Base-by-base conservation (phyloP, 2,888 invertebrate genomes). In the Alcis repandata region DNA sequence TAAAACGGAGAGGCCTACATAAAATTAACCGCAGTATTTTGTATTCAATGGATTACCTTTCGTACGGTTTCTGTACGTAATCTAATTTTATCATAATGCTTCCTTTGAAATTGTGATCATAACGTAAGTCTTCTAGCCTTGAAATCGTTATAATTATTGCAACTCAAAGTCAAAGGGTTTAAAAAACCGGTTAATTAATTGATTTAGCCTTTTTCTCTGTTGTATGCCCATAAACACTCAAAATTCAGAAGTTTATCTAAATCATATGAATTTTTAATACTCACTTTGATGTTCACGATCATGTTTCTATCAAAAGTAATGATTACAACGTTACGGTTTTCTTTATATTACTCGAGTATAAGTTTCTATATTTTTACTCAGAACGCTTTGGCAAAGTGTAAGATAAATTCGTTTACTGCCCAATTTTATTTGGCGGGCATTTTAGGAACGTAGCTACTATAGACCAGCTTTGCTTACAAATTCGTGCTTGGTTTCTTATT, bases 401-500 rank as follows among this genome's bases (percentile, higher is more conserved):
- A 38, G 3, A 2, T n/a, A n/a, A 38, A 38, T 13, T 38, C 38
- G 27, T 27, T 27, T 27, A 3, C 1, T n/a, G 17, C 1, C 17
- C 7, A 41, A 8, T 8, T 7, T 22, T n/a, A 13, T 45, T 7
- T 20, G 1, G 4, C 0, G 13, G 22, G 33, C 17, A 32, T 32
- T 49, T 32, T 17, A 32, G 15, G 33, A 49, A 33, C 4, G 9
- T 48, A 32, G 32, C 27, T 36, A 36, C 36, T 17, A n/a, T 15
- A 20, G 7, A 36, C 17, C 9, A 45, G 15, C 1, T 51, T 59
- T 52, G 53, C 45, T 63, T 57, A 45, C 17, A 52, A 20, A 63
- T 59, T 41, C 67, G 20, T 40, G 15, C 49, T 33, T 52, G 53
- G 64, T 62, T 69, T 61, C 60, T 58, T 54, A 72, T 58, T 70